Evolutionary conservation across 2,888 invertebrate genomes (phyloP), one percentile per base, ranked within the genome.

Genomic region (Drosophila neotestacea): DNA sequence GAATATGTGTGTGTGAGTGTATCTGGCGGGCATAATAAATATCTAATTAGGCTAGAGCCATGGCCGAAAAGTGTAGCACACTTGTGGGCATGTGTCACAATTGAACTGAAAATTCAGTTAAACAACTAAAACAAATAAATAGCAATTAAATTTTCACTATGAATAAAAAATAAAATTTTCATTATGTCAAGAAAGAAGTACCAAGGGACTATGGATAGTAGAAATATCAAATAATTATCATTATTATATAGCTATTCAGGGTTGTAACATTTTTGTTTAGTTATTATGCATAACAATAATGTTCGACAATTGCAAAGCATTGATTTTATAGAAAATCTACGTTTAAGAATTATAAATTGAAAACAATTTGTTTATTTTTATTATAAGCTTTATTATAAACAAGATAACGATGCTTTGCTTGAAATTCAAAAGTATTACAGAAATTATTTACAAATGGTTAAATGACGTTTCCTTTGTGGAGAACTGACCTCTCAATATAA

Each of bases 41-140:
- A 82, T 64, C 82, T 80, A 80, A 87, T 87, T 87, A 82, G 69
- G 64, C 70, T 56, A 36, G 47, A 65, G 77, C 64, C 39, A 48
- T 59, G 41, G 56, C 52, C 32, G 44, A 62, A 60, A 68, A 60
- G 58, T 59, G 41, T 34, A 48, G 58, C 64, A 51, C 32, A 50
- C 47, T 52, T 62, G 51, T 22, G 50, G 51, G 47, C 34, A 11
- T 41, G 27, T 22, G n/a, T 41, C 50, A 38, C n/a, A 27, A 70
- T 22, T 13, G 22, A 34, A 38, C 28, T 28, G n/a, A 28, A 68
- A 68, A 60, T 58, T 41, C 44, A 62, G 39, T 61, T 59, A 44
- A 54, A n/a, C 27, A 59, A 41, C 34, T 27, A 39, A n/a, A 64
- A 13, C 7, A 27, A 13, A 65, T 52, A 42, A 67, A 54, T 65